Conservation (phyloP, 64 coral and sea anemone genomes). For the Montipora foliosa region DNA sequence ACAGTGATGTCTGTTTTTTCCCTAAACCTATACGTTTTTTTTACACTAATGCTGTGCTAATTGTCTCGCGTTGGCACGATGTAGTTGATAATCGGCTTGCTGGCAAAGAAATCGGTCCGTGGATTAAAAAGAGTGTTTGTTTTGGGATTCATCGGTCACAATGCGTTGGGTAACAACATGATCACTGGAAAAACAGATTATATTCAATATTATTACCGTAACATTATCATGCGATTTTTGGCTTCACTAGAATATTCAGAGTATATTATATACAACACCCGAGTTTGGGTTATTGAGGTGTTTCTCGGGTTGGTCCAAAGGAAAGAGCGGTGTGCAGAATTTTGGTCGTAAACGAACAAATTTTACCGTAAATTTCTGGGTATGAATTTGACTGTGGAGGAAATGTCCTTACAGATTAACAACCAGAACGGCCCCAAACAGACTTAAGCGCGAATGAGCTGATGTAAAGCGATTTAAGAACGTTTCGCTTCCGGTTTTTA, state of each 20-base stretch:
- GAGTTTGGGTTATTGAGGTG: too few relatives aligned
- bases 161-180: neutral
- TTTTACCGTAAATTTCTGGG: neutral
- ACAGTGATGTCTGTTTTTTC: neutral
- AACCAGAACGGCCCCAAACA: conserved; percentile 16
- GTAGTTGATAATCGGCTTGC: neutral
- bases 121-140: neutral
- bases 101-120: neutral
- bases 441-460: neutral
- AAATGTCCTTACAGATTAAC: conserved; percentile 11
- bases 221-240: neutral
- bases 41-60: conserved; percentile 17
- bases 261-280: too few relatives aligned
- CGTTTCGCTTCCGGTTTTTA: neutral
- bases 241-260: neutral
- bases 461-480: neutral
- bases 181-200: neutral
- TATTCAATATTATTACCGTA: neutral
- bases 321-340: neutral
- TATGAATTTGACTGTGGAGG: neutral
- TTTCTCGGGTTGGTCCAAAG: too few relatives aligned
- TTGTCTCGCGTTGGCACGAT: conserved; percentile 14
- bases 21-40: conserved; percentile 5
- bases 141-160: neutral
- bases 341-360: neutral